Percentiles rank a stretch among this genome's conserved stretches.
Evolutionary conservation across 1,140 invertebrate genomes (phyloP).

Genomic region (Probaryconus sp.): DNA sequence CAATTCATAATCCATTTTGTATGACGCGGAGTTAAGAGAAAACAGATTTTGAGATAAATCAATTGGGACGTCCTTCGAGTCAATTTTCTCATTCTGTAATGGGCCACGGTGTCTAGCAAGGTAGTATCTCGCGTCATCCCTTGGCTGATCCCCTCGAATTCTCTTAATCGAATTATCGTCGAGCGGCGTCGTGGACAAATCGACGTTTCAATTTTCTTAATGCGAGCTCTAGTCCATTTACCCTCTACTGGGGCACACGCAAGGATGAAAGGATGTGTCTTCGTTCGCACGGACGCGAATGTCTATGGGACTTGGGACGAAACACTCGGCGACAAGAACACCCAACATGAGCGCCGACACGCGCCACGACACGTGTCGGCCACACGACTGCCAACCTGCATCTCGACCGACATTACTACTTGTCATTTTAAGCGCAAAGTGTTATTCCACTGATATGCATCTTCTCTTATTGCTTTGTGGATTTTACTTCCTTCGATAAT

Average conservation of each 20-base stretch:
- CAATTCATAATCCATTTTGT: background rate
- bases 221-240: conserved; percentile 62
- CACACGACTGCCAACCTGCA: conserved; percentile 67
- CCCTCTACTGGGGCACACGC: conserved; percentile 38
- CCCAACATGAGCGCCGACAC: conserved; percentile 59
- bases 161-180: conserved; percentile 75
- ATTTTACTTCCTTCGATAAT: conserved; percentile 23
- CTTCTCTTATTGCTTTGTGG: conserved; percentile 19
- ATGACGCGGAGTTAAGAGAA: conserved; percentile 5
- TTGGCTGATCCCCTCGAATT: conserved; percentile 47
- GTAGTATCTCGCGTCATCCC: conserved; percentile 40
- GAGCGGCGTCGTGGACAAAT: conserved; percentile 75
- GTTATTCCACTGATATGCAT: conserved; percentile 29
- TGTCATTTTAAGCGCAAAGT: conserved; percentile 45
- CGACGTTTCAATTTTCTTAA: conserved; percentile 79
- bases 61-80: conserved; percentile 43
- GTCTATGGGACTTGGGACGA: conserved; percentile 27
- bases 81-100: conserved; percentile 60
- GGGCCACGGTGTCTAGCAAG: conserved; percentile 21
- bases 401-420: conserved; percentile 52
- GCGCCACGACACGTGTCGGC: conserved; percentile 72
- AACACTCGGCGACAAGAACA: conserved; percentile 31
- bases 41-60: conserved; percentile 54
- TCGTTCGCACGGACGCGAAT: conserved; percentile 42
- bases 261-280: conserved; percentile 54